Evolutionary conservation across 1,140 invertebrate genomes (phyloP).

Genomic region (Macrotrachela quadricornifera): DNA sequence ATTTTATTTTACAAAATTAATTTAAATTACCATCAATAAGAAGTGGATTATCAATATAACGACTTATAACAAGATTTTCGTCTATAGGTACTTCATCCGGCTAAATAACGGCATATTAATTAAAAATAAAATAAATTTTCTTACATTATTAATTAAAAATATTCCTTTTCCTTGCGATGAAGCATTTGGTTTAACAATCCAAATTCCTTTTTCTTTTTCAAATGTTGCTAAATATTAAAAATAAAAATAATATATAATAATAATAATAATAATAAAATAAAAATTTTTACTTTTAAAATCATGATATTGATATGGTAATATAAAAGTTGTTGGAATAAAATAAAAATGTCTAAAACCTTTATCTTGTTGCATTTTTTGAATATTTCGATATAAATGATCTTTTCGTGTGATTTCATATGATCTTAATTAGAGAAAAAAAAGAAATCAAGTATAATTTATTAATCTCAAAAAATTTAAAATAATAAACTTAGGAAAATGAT

Average conservation of each 20-base stretch:
- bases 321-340: constrained; percentile 71
- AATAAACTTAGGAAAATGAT: constrained; percentile 84
- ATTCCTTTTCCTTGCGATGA: constrained; percentile 67
- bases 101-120: constrained; percentile 17
- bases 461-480: constrained; percentile 21
- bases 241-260: background rate
- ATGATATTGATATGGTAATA: constrained; percentile 56
- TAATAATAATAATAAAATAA: background rate
- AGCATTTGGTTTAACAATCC: constrained; percentile 74
- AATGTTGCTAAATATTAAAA: constrained; percentile 27
- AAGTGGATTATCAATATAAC: constrained; percentile 77
- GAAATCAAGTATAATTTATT: background rate
- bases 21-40: constrained; percentile 72
- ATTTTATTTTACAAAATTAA: background rate
- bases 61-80: constrained; percentile 68
- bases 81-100: constrained; percentile 70
- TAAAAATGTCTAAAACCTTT: constrained; percentile 62
- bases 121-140: constrained; percentile 8
- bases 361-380: constrained; percentile 55
- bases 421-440: constrained; percentile 28
- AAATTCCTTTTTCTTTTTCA: constrained; percentile 39
- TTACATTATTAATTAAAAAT: constrained; percentile 48
- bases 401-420: constrained; percentile 43
- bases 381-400: constrained; percentile 31
- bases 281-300: constrained; percentile 28